Percentiles rank a stretch among this genome's conserved stretches.
phyloP scores from a whole-genome alignment of 2,797 vertebrate genomes.

The Galagoides demidoff region DNA sequence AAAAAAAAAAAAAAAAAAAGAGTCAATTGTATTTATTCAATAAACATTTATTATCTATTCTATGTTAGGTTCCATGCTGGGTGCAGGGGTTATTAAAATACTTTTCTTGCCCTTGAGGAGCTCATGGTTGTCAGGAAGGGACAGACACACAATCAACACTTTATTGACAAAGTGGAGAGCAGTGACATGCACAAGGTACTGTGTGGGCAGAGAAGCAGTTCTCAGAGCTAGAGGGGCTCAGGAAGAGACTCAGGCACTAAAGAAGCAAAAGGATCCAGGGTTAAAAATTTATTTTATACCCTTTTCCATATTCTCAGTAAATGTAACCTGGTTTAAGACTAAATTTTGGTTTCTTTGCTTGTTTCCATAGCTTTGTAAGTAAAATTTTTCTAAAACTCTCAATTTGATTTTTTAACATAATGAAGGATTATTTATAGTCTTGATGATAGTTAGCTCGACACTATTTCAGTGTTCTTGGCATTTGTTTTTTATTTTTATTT shows the following conservation, averaged over 20 bases:
- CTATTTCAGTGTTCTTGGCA: slow-evolving; percentile 26
- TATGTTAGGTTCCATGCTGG: background rate
- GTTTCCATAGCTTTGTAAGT: slow-evolving; percentile 21
- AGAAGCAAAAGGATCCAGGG: background rate
- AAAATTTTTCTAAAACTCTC: slow-evolving; percentile 14
- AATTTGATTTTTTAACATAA: slow-evolving; percentile 48
- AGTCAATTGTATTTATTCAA: background rate
- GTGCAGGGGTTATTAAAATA: background rate
- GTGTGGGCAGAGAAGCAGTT: slow-evolving; percentile 7
- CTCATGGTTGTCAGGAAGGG: background rate
- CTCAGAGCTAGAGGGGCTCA: background rate
- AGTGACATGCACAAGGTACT: background rate
- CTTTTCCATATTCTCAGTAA: background rate
- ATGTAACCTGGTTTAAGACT: slow-evolving; percentile 31
- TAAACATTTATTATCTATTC: slow-evolving; percentile 1
- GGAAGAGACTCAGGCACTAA: background rate
- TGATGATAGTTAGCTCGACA: slow-evolving; percentile 11
- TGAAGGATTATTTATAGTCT: slow-evolving; percentile 27
- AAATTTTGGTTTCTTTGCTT: background rate
- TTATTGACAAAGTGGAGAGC: background rate
- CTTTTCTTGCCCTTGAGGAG: background rate
- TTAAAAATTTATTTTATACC: background rate
- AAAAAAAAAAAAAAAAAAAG: too few species aligned
- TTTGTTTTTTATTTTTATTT: background rate
- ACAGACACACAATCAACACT: background rate